phyloP scores from a whole-genome alignment of 35 echinoderm and acorn worm species.

The Patiria miniata region DNA sequence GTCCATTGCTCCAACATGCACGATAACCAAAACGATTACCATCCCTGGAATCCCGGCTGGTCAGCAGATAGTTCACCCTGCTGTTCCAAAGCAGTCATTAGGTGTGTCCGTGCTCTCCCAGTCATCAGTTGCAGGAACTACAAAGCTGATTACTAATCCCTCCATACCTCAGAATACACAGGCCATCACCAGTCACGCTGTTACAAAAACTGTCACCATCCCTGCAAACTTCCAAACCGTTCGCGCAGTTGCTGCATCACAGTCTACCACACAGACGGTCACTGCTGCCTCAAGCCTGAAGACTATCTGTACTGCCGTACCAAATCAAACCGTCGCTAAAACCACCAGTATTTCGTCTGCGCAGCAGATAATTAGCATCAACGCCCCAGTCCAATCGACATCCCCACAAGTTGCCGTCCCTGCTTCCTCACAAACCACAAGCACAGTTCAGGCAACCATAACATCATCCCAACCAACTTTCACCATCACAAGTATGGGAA shows the following conservation, averaged over 20 bases:
- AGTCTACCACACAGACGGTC: not conserved
- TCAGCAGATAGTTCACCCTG: not conserved
- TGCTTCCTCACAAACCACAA: not conserved
- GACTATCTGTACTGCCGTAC: not conserved
- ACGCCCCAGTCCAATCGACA: not conserved
- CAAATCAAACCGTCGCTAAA: not conserved
- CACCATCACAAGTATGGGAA: not conserved
- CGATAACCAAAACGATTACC: not conserved
- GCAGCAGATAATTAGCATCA: not conserved
- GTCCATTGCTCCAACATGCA: not conserved
- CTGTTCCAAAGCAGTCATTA: not conserved
- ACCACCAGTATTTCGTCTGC: not conserved
- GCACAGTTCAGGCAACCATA: not conserved
- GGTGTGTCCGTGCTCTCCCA: not conserved
- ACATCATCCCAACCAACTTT: not conserved
- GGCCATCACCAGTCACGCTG: not conserved
- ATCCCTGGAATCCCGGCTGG: conserved; percentile 9
- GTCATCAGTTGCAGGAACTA: conserved; percentile 3
- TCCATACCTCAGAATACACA: not conserved
- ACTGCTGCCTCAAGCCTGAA: conserved; percentile 1
- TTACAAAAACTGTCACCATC: not conserved
- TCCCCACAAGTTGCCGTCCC: not conserved
- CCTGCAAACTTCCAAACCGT: conserved; percentile 12
- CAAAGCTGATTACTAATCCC: not conserved
- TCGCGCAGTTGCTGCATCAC: not conserved